Evolutionary conservation across 2,888 invertebrate genomes (phyloP).

Genomic region (Melieria omissa): DNA sequence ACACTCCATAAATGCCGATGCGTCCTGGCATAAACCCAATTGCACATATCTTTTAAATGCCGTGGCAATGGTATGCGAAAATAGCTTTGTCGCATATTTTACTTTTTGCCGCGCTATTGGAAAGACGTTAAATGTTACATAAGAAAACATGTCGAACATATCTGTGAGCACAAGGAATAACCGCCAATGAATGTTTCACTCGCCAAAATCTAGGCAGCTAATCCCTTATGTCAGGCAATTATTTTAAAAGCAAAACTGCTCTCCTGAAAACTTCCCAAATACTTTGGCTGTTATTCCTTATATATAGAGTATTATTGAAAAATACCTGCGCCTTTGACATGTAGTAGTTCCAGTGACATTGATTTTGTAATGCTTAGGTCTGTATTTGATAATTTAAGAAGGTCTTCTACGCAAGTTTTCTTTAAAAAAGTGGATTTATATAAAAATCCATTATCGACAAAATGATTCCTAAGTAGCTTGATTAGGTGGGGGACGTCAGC

Average conservation of each 20-base stretch:
- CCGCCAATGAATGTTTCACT: too few species aligned
- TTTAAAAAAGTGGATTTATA: background rate
- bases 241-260: too few species aligned
- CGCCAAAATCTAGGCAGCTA: too few species aligned
- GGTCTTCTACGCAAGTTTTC: conserved; percentile 22
- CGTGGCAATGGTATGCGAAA: background rate
- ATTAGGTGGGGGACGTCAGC: background rate
- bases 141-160: too few species aligned
- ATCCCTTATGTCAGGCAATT: too few species aligned
- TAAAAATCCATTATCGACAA: conserved; percentile 1
- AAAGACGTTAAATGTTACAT: background rate
- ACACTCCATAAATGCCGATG: background rate
- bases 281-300: too few species aligned
- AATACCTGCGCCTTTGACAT: background rate
- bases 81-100: background rate
- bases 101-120: background rate
- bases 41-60: background rate
- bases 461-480: background rate
- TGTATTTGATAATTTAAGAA: background rate
- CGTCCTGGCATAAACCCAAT: background rate
- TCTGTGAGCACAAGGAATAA: too few species aligned
- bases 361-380: conserved; percentile 3
- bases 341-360: background rate
- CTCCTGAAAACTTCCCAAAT: too few species aligned
- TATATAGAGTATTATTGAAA: background rate